phyloP scores from a whole-genome alignment of 2,113 vertebrate species.

The Hydrochoerus hydrochaeris region DNA sequence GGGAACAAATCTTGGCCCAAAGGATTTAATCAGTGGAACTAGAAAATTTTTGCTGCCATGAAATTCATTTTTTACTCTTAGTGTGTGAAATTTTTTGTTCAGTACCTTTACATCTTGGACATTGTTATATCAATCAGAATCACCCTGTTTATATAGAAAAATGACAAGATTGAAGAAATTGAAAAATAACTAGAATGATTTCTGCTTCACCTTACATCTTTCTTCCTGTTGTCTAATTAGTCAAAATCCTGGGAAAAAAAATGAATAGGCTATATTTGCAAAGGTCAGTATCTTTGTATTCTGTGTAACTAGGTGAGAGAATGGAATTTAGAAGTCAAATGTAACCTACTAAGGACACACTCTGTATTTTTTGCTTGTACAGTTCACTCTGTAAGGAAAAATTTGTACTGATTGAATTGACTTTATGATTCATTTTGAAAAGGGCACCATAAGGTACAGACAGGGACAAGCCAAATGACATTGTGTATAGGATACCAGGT shows the following conservation, averaged over 20 bases:
- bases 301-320: slow-evolving; percentile 55
- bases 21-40: not conserved
- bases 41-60: not conserved
- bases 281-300: slow-evolving; percentile 77
- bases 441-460: slow-evolving; percentile 54
- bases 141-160: slow-evolving; percentile 7
- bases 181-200: slow-evolving; percentile 60
- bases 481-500: not conserved
- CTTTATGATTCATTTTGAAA: slow-evolving; percentile 68
- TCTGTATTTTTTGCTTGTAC: slow-evolving; percentile 55
- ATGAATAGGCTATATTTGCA: slow-evolving; percentile 56
- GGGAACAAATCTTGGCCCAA: not conserved
- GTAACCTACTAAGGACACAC: slow-evolving; percentile 21
- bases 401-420: slow-evolving; percentile 58
- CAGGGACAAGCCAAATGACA: not conserved
- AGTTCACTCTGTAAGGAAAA: slow-evolving; percentile 37
- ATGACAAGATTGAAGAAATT: slow-evolving; percentile 2
- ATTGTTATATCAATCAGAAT: not conserved
- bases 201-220: slow-evolving; percentile 56
- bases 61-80: not conserved
- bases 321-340: slow-evolving; percentile 68
- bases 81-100: not conserved
- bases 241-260: slow-evolving; percentile 56
- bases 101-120: not conserved
- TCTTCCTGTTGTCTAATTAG: slow-evolving; percentile 71